Base-by-base conservation (phyloP, 2,113 vertebrate species). In the Gila orcuttii region DNA sequence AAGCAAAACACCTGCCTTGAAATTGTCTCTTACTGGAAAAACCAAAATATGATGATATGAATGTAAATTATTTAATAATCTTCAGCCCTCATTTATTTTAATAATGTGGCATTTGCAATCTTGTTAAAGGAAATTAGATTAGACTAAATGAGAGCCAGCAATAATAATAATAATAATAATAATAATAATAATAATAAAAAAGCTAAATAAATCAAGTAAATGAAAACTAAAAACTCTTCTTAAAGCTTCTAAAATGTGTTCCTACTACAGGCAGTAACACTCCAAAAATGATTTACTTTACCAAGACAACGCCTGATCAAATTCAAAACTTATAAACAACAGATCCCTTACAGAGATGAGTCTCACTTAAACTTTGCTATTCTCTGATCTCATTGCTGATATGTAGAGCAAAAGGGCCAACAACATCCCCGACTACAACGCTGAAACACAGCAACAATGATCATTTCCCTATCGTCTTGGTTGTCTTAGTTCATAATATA, bases 361-460 rank as follows among this genome's bases (percentile, higher is more conserved):
- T 82, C 42, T 52, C 66, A 19, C 10, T 64, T 45, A 9, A 12
- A 5, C 33, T 82, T 68, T 52, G 17, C 28, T 47, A 47, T 50
- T 82, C 45, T 50, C 15, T 82, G 79, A 81, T n/a, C n/a, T 81
- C 57, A 66, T 5, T 36, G 52, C 8, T 81, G 79, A 21, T 28
- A 45, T 47, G 21, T 13, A 28, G 23, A 81, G 6, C 9, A 42
- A 81, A 8, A 1, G 13, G 21, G 57, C 57, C 42, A 60, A 60
- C 39, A 79, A 62, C 31, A 60, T 59, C 77, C 4, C 52, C 13
- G 55, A 39, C 19, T 73, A 36, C 39, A 74, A 50, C 0, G 12
- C 57, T 15, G 23, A 62, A 80, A 64, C 23, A 17, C 39, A 28
- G 23, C 13, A 64, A 28, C n/a, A 82, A 69, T 2, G 21, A 31